Evolutionary conservation across 2,888 invertebrate species (phyloP).

Genomic region (Luperina testacea): DNA sequence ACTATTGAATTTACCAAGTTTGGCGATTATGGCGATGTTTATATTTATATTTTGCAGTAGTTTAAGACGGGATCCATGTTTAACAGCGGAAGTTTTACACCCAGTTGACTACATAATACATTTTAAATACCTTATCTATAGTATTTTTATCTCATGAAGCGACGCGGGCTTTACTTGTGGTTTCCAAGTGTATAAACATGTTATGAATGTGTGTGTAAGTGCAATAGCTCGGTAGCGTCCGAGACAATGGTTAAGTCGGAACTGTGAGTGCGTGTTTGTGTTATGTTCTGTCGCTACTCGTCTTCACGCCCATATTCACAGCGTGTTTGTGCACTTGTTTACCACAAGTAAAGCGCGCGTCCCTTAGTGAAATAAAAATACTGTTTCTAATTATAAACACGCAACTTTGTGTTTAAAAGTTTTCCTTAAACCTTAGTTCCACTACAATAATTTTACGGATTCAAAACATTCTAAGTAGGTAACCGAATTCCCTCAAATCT

Average conservation of each 20-base stretch:
- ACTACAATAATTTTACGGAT: neutral
- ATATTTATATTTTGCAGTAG: neutral
- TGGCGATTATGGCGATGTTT: neutral
- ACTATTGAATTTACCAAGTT: neutral
- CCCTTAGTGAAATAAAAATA: neutral
- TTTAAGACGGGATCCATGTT: neutral
- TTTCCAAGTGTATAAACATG: too few relatives aligned
- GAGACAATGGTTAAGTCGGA: too few relatives aligned
- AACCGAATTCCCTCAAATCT: neutral
- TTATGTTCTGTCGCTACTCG: too few relatives aligned
- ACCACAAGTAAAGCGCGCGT: neutral
- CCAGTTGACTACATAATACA: neutral
- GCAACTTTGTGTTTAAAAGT: neutral
- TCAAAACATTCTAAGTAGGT: neutral
- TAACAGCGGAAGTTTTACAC: neutral
- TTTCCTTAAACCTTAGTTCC: neutral
- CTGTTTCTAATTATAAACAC: neutral
- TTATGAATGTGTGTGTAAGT: too few relatives aligned
- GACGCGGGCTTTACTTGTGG: too few relatives aligned
- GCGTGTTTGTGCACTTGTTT: neutral
- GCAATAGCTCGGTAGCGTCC: too few relatives aligned
- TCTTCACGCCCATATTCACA: neutral
- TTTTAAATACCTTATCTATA: too few relatives aligned
- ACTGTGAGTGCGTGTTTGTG: too few relatives aligned
- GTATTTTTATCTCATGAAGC: too few relatives aligned